Evolutionary conservation across 2,113 vertebrate genomes (phyloP).

Genomic region (Hydropotes inermis): DNA sequence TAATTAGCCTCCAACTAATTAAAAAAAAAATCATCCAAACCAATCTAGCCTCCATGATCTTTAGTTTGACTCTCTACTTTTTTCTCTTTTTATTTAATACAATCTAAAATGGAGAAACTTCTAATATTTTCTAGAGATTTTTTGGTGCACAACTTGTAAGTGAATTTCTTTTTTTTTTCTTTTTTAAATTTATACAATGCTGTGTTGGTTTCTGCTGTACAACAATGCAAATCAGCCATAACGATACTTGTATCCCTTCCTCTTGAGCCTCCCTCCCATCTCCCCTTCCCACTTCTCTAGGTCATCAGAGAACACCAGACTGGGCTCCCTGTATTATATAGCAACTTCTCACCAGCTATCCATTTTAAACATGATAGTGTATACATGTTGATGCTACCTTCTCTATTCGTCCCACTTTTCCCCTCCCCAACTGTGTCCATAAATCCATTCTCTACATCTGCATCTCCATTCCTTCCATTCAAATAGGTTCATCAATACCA

Average conservation of each 20-base stretch:
- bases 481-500: neutral
- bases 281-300: neutral
- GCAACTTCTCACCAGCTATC: neutral
- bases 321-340: neutral
- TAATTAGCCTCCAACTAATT: too few species aligned
- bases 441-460: neutral
- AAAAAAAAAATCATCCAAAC: neutral
- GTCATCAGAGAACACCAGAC: neutral
- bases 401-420: accelerated
- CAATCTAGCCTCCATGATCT: neutral
- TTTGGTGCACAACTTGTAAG: neutral
- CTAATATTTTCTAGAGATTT: neutral
- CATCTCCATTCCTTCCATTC: neutral
- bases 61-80: neutral
- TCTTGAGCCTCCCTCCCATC: neutral
- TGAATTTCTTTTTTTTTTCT: neutral
- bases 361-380: neutral
- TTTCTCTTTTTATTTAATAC: neutral
- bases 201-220: neutral
- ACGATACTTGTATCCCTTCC: neutral
- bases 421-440: neutral
- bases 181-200: neutral
- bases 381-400: neutral
- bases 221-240: neutral
- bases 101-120: neutral